Evolutionary conservation across 2,797 vertebrate genomes (phyloP), one percentile per base, ranked within the genome.

Genomic region (Phyllotis vaccarum): DNA sequence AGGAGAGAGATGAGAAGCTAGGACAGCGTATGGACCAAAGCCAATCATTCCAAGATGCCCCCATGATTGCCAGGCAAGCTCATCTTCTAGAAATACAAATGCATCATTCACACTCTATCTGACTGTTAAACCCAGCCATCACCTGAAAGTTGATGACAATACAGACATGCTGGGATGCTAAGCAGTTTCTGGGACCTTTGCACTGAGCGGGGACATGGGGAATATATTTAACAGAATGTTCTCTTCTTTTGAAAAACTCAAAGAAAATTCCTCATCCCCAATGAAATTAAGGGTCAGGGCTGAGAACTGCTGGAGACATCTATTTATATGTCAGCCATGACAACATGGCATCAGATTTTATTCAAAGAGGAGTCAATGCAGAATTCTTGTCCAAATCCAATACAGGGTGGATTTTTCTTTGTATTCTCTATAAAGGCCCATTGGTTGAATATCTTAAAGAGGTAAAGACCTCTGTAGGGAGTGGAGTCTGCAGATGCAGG

Each of bases 1-100:
- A 99, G 98, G 98, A 98, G 98, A 97, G 82, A 68, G 96, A 98
- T 93, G 93, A 40, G 96, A 97, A 24, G 70, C 82, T 98, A 97
- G 98, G 85, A 97, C 97, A 96, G 91, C 98, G 98, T 97, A 97
- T 46, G 10, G 68, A 93, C 96, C 96, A 95, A 98, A 49, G 27
- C 97, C 96, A 96, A 88, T 78, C 96, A 81, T 70, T 79, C 81
- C 93, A 85, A 96, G 96, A 3, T 1, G 66, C 66, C 17, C 31
- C 24, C 10, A 0, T 43, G 76, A 95, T 85, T 95, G 37, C 56
- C 54, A 95, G 66, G 60, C 95, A 96, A 96, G 95, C 95, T 96
- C 97, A 87, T 75, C 74, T 91, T 89, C 97, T 93, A 96, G 95
- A 96, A 97, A 97, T 83, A 96, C 94, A 98, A 97, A 96, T 54